phyloP scores from a whole-genome alignment of 2,888 invertebrate genomes.

The Drosophila subsilvestris region DNA sequence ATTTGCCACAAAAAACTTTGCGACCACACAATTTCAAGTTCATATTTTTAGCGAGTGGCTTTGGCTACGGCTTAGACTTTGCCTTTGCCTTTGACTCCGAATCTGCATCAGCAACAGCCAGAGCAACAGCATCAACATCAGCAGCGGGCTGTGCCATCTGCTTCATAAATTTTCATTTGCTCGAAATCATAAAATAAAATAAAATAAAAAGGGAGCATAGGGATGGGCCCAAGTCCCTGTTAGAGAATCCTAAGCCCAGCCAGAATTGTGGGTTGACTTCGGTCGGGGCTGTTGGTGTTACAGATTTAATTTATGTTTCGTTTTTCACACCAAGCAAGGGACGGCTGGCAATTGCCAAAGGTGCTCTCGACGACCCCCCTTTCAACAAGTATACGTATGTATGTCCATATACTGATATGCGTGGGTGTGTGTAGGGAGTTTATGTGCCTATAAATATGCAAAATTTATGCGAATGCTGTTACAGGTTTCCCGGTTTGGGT shows the following conservation, averaged over 20 bases:
- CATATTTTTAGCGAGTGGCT: slow-evolving; percentile 56
- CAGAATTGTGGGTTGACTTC: slow-evolving; percentile 40
- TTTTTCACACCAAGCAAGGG: slow-evolving; percentile 47
- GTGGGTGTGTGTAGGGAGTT: slow-evolving; percentile 16
- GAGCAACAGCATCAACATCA: slow-evolving; percentile 4
- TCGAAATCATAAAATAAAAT: slow-evolving; percentile 52
- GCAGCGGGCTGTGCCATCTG: slow-evolving; percentile 38
- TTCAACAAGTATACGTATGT: slow-evolving; percentile 30
- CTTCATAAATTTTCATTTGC: slow-evolving; percentile 76
- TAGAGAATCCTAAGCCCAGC: slow-evolving; percentile 41
- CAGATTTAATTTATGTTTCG: slow-evolving; percentile 55
- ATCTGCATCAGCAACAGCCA: slow-evolving; percentile 15
- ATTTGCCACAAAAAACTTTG: slow-evolving; percentile 60
- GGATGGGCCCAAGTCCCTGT: slow-evolving; percentile 5
- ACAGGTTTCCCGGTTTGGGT: slow-evolving; percentile 33
- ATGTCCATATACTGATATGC: slow-evolving; percentile 9
- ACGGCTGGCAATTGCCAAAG: slow-evolving; percentile 38
- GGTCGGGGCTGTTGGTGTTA: slow-evolving; percentile 11
- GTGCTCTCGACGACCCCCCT: slow-evolving; percentile 29
- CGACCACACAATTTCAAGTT: slow-evolving; percentile 54
- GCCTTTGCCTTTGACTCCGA: slow-evolving; percentile 30
- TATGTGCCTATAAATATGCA: slow-evolving; percentile 53
- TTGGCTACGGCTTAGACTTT: slow-evolving; percentile 18
- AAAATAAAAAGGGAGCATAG: not conserved
- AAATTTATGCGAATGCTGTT: slow-evolving; percentile 47